A percentile compares a stretch with the other conserved stretches of the same genome.
Conservation (phyloP, 2,797 vertebrate species). For the Chelon auratus region DNA sequence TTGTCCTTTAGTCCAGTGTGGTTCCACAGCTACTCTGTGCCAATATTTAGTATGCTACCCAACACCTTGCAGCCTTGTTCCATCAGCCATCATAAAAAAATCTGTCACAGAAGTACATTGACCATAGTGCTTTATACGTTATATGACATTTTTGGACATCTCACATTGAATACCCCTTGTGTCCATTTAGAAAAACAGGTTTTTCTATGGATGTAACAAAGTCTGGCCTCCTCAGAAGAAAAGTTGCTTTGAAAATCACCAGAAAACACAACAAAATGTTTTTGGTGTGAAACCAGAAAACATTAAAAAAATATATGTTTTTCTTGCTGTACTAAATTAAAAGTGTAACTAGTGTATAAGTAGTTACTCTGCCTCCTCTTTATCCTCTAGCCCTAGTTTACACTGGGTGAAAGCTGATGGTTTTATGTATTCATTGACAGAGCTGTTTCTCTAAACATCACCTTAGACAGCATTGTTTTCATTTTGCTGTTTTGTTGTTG, state of each 20-base stretch:
- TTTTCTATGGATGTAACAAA: conserved; percentile 19
- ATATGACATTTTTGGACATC: conserved; percentile 24
- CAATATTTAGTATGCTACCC: conserved; percentile 13
- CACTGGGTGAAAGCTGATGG: conserved; percentile 26
- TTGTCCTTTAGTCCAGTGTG: background rate
- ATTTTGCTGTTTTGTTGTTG: conserved; percentile 2
- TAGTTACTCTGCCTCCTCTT: conserved; percentile 16
- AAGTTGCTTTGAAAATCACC: conserved; percentile 34
- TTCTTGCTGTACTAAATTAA: conserved; percentile 10
- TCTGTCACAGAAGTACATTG: conserved; percentile 18
- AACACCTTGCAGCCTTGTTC: background rate
- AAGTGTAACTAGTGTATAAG: conserved; percentile 27
- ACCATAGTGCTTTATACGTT: background rate
- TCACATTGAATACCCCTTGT: conserved; percentile 13
- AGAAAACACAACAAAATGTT: conserved; percentile 2
- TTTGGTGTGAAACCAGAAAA: conserved; percentile 9
- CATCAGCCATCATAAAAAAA: conserved; percentile 23
- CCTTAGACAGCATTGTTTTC: conserved; percentile 1
- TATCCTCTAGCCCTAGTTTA: conserved; percentile 21
- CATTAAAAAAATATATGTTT: conserved; percentile 10
- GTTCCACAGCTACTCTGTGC: conserved; percentile 1
- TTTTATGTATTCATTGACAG: conserved; percentile 19
- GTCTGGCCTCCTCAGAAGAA: conserved; percentile 4
- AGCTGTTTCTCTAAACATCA: conserved; percentile 9
- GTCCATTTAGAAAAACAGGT: background rate